phyloP scores from a whole-genome alignment of 2,888 invertebrate species.

The Drosophila aldrichi region DNA sequence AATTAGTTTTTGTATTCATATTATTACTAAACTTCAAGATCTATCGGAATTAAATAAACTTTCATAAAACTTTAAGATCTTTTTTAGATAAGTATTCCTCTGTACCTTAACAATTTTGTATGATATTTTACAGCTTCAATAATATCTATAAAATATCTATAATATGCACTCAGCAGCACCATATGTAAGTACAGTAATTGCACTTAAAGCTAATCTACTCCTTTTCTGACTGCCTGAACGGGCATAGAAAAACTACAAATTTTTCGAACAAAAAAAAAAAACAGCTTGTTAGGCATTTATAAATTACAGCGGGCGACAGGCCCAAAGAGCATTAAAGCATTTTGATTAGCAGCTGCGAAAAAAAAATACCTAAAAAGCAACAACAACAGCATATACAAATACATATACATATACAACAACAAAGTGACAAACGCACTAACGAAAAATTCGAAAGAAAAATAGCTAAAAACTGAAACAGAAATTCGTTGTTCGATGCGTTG shows the following conservation, averaged over 20 bases:
- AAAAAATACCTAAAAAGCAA: slow-evolving; percentile 17
- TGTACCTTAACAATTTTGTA: too few species aligned
- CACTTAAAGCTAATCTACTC: neutral
- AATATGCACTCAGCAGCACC: too few species aligned
- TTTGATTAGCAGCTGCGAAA: slow-evolving; percentile 80
- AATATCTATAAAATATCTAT: too few species aligned
- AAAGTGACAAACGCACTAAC: slow-evolving; percentile 62
- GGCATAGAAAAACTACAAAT: neutral
- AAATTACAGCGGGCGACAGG: slow-evolving; percentile 70
- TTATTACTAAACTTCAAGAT: neutral
- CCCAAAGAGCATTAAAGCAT: slow-evolving; percentile 66
- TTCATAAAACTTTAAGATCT: too few species aligned
- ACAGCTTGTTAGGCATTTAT: slow-evolving; percentile 65
- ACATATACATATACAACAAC: slow-evolving; percentile 25
- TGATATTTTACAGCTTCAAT: too few species aligned
- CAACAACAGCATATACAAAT: slow-evolving; percentile 16
- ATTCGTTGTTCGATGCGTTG: slow-evolving; percentile 62
- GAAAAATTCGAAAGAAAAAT: slow-evolving; percentile 45
- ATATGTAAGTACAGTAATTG: neutral
- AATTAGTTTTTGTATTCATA: neutral
- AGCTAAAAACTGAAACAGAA: slow-evolving; percentile 40
- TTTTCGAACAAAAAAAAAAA: slow-evolving; percentile 22
- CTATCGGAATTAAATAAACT: too few species aligned
- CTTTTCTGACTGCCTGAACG: neutral
- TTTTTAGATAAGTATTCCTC: too few species aligned